Percentiles rank a stretch among this genome's conserved stretches.
Evolutionary conservation across 2,113 vertebrate species (phyloP).

Genomic region (Fulmarus glacialis): DNA sequence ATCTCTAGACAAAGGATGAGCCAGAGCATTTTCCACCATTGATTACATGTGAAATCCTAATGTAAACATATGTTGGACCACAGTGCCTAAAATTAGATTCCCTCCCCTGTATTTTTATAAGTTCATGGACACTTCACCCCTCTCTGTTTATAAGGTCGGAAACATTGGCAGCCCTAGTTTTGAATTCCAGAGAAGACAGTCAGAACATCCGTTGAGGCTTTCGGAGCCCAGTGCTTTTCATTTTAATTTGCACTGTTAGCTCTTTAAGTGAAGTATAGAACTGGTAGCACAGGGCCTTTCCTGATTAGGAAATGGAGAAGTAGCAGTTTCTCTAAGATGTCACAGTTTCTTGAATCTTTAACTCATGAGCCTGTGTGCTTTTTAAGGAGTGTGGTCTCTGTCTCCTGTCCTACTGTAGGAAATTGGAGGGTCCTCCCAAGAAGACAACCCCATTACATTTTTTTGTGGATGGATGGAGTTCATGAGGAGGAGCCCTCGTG

Average conservation of each 20-base stretch:
- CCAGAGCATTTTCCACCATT: background rate
- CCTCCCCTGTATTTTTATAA: background rate
- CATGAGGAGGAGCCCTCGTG: background rate
- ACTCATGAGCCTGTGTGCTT: background rate
- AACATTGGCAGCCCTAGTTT: background rate
- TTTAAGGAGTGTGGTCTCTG: background rate
- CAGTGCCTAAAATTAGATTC: constrained; percentile 3
- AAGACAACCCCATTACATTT: background rate
- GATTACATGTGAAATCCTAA: constrained; percentile 3
- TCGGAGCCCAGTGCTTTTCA: background rate
- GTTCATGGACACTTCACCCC: background rate
- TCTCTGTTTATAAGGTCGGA: background rate
- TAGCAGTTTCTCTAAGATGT: background rate
- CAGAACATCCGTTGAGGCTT: background rate
- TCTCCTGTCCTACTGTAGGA: background rate
- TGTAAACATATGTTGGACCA: background rate
- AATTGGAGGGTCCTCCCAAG: background rate
- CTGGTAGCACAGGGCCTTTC: background rate
- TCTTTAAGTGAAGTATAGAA: background rate
- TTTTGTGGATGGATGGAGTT: background rate
- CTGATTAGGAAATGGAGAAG: background rate
- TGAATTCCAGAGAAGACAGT: background rate
- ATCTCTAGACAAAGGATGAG: background rate
- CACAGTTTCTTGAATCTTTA: background rate
- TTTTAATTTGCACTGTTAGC: background rate